Base-by-base conservation (phyloP, 2,113 vertebrate genomes). In the Colistium nudipinnis region DNA sequence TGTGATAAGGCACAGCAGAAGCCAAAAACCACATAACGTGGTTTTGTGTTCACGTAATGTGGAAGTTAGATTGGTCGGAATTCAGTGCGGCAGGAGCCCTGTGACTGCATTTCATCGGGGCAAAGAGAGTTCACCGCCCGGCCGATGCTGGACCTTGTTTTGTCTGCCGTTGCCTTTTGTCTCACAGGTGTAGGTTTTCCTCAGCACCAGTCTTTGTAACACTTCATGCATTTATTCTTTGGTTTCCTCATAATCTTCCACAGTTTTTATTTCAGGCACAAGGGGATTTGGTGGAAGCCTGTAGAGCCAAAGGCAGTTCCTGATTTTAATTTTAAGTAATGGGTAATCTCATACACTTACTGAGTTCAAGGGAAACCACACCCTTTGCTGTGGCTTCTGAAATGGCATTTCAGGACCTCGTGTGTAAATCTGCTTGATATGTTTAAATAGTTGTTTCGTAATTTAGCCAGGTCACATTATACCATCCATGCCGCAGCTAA, bases 21-120 rank as follows among this genome's bases (percentile, higher is more conserved):
- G 79, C 81, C 82, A 83, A 82, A 59, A 82, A 80, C 87, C 83
- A 76, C 82, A 88, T 71, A 82, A 67, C 76, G 86, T 85, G 70
- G 68, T 85, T 85, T 84, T 82, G 64, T 86, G 73, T 83, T 83
- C 24, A 31, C 72, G 74, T 80, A 70, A 86, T 66, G 60, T 82
- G 55, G 73, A 78, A 89, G 51, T 63, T 60, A 61, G 75, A 84
- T 53, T 1, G 48, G 45, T 68, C 85, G 80, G 70, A 87, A 66
- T 83, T 76, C 64, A 64, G 47, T 24, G 59, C 41, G 52, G 52
- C 55, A 64, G 67, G 62, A 77, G 52, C 75, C 74, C 51, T 41
- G 48, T 54, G 59, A 69, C 66, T 72, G 84, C 71, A 70, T 79
- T 70, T 81, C 22, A 47, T 44, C 41, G 45, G 85, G 83, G 56